Evolutionary conservation across 1,140 invertebrate genomes (phyloP).

Genomic region (Drosophila kohkoa): DNA sequence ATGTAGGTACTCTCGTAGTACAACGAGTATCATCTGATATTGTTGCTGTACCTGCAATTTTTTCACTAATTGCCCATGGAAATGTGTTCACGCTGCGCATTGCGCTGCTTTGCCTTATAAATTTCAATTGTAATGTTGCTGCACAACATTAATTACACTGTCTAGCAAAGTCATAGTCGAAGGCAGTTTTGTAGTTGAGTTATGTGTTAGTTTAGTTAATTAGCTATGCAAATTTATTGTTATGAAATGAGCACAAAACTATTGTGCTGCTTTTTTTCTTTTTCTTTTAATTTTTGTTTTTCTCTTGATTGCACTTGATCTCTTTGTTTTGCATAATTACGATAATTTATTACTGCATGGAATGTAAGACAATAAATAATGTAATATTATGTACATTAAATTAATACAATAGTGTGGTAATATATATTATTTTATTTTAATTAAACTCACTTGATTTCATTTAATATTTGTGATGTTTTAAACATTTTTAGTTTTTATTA

Average conservation of each 20-base stretch:
- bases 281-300: no score
- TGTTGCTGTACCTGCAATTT: constrained; percentile 9
- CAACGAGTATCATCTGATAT: constrained; percentile 5
- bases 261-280: background rate
- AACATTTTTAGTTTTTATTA: no score
- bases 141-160: constrained; percentile 52
- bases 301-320: no score
- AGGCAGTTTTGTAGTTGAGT: background rate
- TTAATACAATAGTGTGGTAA: no score
- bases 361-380: no score
- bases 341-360: no score
- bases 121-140: constrained; percentile 54
- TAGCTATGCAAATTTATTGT: no score
- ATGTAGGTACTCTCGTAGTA: background rate
- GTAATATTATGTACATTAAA: no score
- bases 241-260: background rate
- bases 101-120: constrained; percentile 17
- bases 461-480: no score
- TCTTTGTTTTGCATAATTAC: no score
- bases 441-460: no score
- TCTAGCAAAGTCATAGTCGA: background rate
- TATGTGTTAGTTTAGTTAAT: background rate
- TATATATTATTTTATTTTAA: no score
- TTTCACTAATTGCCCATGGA: constrained; percentile 34
- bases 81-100: constrained; percentile 47